These are phyloP conservation scores for Calliphora vicina DNA, from an alignment of 1,140 invertebrate genomes.

Conservation along the genomic window DNA sequence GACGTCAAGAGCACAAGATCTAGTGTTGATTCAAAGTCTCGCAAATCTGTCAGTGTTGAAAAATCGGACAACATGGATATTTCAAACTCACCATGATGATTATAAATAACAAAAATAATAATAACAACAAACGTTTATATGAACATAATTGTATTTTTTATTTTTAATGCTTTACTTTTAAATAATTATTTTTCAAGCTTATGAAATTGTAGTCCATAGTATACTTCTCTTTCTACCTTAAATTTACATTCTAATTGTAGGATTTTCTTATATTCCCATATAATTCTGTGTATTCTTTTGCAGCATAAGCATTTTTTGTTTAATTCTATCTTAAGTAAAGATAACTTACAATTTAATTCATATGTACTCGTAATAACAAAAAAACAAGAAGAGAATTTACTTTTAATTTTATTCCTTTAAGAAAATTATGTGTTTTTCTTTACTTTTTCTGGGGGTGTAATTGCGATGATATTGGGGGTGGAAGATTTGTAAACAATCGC, in stretches of 20 bases:
- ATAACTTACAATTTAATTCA: slow-evolving; percentile 11
- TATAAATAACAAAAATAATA: not conserved
- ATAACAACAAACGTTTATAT: not conserved
- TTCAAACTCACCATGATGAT: slow-evolving; percentile 63
- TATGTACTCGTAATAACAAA: not conserved
- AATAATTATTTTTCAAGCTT: not conserved
- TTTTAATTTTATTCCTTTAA: slow-evolving; percentile 10
- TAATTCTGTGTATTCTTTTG: slow-evolving; percentile 11
- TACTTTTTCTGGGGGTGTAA: not conserved
- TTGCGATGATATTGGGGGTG: not conserved
- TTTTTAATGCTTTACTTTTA: not conserved
- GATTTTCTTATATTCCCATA: not conserved
- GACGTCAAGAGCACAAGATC: slow-evolving; percentile 58
- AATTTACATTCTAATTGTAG: not conserved
- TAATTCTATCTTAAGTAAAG: not conserved
- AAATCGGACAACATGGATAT: slow-evolving; percentile 71
- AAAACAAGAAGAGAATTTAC: not conserved
- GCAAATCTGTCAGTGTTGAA: slow-evolving; percentile 63
- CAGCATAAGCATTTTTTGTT: slow-evolving; percentile 13
- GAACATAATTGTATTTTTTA: not conserved
- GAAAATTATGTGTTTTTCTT: not conserved
- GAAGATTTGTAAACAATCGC: too few species aligned
- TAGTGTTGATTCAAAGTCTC: slow-evolving; percentile 50
- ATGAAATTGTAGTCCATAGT: not conserved
- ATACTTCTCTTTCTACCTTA: not conserved